phyloP scores from a whole-genome alignment of 1,140 invertebrate species.

The Pseudoatta argentina region DNA sequence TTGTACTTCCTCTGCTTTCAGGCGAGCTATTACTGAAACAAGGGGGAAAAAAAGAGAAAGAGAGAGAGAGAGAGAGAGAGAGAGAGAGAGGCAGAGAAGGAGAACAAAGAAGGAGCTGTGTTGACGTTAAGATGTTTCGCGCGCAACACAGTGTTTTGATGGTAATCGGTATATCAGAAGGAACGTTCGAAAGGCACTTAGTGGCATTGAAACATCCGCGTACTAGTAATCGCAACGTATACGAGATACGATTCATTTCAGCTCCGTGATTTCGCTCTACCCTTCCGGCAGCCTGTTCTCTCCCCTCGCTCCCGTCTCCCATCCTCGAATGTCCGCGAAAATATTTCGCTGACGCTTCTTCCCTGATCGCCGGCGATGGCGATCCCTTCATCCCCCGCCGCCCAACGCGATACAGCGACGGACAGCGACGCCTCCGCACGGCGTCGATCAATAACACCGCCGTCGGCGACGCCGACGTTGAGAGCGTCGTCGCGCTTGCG shows the following conservation, averaged over 20 bases:
- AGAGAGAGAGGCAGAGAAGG: background rate
- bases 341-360: slow-evolving; percentile 3
- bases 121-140: background rate
- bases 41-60: background rate
- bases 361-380: slow-evolving; percentile 23
- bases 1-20: background rate
- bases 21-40: background rate
- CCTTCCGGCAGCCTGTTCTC: background rate
- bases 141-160: background rate
- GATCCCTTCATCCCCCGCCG: slow-evolving; percentile 56
- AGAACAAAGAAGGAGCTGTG: background rate
- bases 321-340: background rate
- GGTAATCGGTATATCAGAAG: background rate
- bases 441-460: slow-evolving; percentile 75
- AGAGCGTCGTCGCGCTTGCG: slow-evolving; percentile 69
- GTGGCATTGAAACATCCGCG: background rate
- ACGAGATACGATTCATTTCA: background rate
- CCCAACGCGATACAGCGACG: slow-evolving; percentile 46
- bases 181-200: background rate
- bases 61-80: background rate
- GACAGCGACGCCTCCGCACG: slow-evolving; percentile 71
- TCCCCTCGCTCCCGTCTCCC: background rate
- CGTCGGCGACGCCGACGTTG: slow-evolving; percentile 71
- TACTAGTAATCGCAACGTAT: background rate
- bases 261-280: background rate